Percentiles rank a stretch among this genome's conserved stretches.
These are phyloP conservation scores for Bambusicola thoracicus DNA, from an alignment of 2,113 vertebrate species.

Conservation along the genomic window DNA sequence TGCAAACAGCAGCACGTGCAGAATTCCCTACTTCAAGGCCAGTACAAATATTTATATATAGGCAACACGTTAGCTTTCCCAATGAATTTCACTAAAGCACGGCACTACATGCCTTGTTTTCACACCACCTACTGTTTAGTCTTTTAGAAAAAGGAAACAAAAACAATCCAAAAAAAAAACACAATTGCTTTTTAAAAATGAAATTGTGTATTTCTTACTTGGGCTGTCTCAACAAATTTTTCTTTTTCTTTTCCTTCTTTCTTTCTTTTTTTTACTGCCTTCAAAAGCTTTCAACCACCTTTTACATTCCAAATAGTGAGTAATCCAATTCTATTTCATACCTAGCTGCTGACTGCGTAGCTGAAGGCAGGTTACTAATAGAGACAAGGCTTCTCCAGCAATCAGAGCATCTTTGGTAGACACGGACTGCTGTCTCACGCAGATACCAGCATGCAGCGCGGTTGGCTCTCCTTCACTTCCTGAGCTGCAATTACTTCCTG, in stretches of 20 bases:
- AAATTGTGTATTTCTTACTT: not conserved
- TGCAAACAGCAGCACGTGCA: not conserved
- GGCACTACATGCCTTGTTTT: not conserved
- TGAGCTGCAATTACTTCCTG: conserved; percentile 98
- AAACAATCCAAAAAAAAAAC: no score
- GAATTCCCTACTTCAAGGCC: conserved; percentile 10
- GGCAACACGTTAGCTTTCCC: not conserved
- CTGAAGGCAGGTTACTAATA: conserved; percentile 96
- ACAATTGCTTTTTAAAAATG: not conserved
- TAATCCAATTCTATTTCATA: conserved; percentile 52
- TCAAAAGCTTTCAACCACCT: not conserved
- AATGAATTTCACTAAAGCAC: not conserved
- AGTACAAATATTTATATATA: conserved; percentile 39
- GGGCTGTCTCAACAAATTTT: not conserved
- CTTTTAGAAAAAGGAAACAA: not conserved
- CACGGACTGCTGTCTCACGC: conserved; percentile 92
- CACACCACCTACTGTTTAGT: not conserved
- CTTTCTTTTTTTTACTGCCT: not conserved
- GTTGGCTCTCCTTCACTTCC: conserved; percentile 94
- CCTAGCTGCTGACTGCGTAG: conserved; percentile 95
- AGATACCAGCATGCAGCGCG: conserved; percentile 93
- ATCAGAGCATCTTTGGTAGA: conserved; percentile 97
- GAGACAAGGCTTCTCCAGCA: conserved; percentile 94
- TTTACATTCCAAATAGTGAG: not conserved
- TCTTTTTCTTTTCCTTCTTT: not conserved